Conservation (phyloP, 1,140 invertebrate genomes). For the Leptinotarsa undecemlineata region DNA sequence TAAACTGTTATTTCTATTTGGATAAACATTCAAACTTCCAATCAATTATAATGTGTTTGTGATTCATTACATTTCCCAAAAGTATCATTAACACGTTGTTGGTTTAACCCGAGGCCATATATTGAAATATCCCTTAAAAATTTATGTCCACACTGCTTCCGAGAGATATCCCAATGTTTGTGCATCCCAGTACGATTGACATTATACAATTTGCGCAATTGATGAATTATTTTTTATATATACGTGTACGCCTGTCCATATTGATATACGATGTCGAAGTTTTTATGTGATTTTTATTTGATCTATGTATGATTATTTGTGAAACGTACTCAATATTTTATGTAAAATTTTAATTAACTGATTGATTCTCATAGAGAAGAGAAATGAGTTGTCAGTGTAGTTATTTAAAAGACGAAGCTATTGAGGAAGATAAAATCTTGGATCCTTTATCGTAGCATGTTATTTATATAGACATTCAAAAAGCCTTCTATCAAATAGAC, state of each 20-base stretch:
- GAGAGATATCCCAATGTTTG: neutral
- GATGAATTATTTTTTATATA: neutral
- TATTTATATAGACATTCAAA: too few species aligned
- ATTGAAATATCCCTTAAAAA: neutral
- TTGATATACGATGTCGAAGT: neutral
- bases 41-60: constrained; percentile 4
- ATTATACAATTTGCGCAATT: constrained; percentile 3
- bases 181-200: neutral
- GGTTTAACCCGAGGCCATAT: neutral
- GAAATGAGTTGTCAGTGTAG: too few species aligned
- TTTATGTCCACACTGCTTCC: neutral
- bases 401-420: too few species aligned
- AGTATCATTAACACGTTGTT: neutral
- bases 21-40: neutral
- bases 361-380: too few species aligned
- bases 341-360: neutral
- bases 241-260: neutral
- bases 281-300: constrained; percentile 1
- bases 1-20: too few species aligned
- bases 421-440: too few species aligned
- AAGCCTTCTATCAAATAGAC: too few species aligned
- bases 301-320: neutral
- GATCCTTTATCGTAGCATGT: too few species aligned
- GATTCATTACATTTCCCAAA: neutral
- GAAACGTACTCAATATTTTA: neutral